Evolutionary conservation across 2,797 vertebrate species (phyloP).

Genomic region (Pipistrellus pipistrellus): DNA sequence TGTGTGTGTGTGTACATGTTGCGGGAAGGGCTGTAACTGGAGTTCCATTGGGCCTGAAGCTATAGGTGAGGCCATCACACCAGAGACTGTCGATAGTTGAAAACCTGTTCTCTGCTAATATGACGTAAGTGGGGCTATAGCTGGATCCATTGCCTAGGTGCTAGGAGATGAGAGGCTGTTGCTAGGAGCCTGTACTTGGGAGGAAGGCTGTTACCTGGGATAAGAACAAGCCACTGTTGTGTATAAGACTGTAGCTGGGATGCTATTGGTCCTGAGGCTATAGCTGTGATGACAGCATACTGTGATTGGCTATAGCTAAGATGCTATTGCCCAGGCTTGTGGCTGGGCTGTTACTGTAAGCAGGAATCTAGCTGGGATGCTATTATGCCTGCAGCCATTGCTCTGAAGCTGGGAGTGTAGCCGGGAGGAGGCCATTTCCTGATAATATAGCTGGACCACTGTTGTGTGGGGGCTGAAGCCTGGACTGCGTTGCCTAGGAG

Average conservation of each 20-base stretch:
- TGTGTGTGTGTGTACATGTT: slow-evolving; percentile 3
- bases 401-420: slow-evolving; percentile 60
- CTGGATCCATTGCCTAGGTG: slow-evolving; percentile 47
- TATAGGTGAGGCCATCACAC: background rate
- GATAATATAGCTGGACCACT: slow-evolving; percentile 65
- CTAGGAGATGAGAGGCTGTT: slow-evolving; percentile 77
- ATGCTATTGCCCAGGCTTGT: slow-evolving; percentile 73
- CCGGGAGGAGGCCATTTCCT: slow-evolving; percentile 54
- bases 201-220: slow-evolving; percentile 79
- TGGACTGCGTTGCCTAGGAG: slow-evolving; percentile 75
- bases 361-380: slow-evolving; percentile 60
- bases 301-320: slow-evolving; percentile 71
- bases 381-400: slow-evolving; percentile 63
- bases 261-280: slow-evolving; percentile 64
- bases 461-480: slow-evolving; percentile 61
- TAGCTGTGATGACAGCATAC: slow-evolving; percentile 76
- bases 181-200: slow-evolving; percentile 76
- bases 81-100: slow-evolving; percentile 9
- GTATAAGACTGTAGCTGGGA: slow-evolving; percentile 65
- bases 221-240: slow-evolving; percentile 74
- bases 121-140: slow-evolving; percentile 44
- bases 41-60: slow-evolving; percentile 24
- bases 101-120: slow-evolving; percentile 52
- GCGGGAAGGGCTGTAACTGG: background rate
- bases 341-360: slow-evolving; percentile 67